Conservation (phyloP, 2,797 vertebrate genomes). For the Squalus acanthias region DNA sequence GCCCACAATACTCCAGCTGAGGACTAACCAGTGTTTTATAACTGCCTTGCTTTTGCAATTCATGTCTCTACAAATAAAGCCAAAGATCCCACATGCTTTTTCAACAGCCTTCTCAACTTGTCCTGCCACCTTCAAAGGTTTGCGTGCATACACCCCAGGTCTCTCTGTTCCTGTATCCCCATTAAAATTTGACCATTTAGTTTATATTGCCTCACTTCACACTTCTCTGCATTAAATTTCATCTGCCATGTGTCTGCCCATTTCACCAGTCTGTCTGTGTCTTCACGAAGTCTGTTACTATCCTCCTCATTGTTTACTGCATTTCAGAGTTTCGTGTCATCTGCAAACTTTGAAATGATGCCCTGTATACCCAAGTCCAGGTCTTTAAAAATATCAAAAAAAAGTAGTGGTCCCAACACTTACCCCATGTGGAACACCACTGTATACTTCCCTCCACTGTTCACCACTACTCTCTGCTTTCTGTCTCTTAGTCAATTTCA, state of each 20-base stretch:
- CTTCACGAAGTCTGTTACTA: too few species aligned
- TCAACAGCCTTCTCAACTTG: neutral
- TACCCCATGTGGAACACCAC: too few species aligned
- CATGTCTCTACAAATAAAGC: neutral
- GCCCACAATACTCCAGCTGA: too few species aligned
- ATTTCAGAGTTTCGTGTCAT: too few species aligned
- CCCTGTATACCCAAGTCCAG: too few species aligned
- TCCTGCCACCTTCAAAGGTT: neutral
- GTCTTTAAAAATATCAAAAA: too few species aligned
- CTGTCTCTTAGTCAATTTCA: too few species aligned
- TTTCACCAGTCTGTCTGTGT: neutral
- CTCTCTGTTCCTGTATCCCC: neutral
- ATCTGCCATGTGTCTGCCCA: neutral
- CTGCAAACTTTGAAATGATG: too few species aligned
- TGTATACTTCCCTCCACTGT: too few species aligned
- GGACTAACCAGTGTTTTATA: neutral
- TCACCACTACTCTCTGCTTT: too few species aligned
- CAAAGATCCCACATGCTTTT: neutral
- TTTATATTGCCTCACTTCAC: neutral
- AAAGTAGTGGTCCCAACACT: too few species aligned
- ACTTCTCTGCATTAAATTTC: neutral
- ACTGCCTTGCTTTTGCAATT: neutral
- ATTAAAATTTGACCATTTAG: neutral
- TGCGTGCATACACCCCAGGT: neutral
- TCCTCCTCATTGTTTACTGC: too few species aligned